Base-by-base conservation (phyloP, 1,140 invertebrate genomes). In the Acromyrmex echinatior region DNA sequence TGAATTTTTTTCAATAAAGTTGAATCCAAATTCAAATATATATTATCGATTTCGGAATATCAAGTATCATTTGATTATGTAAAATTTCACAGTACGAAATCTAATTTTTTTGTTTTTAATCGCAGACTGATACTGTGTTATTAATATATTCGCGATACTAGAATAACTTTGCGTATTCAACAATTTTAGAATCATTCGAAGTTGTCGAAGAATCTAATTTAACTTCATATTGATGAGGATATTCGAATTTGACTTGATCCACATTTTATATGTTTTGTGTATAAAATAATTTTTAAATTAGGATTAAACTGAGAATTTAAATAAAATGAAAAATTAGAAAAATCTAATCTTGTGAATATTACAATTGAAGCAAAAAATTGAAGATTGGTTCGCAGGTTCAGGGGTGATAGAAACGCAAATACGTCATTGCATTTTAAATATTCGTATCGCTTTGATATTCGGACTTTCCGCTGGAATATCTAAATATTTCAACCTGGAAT, bases 401-500 rank as follows among this genome's bases (percentile, higher is more conserved):
- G 10, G 65, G n/a, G 65, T 10, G 35, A 68, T 10, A 51, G 25
- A 79, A 66, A 65, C 25, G 74, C n/a, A 2, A 60, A 77, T 62
- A 45, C 21, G 10, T 79, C 21, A 31, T 5, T 31, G 35, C 31
- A 3, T 49, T 16, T 18, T 62, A 79, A 66, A 49, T 31, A 18
- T n/a, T 63, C 25, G 21, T 31, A 65, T 4, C 16, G 1, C 5
- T 49, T 78, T 2, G 62, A 79, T 79, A 35, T 66, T 79, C 25
- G 9, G 10, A 79, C 25, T 49, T 66, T n/a, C 25, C 56, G 25
- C 18, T 79, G 25, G 3, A 79, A 66, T 79, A 18, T 66, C 16
- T 66, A 65, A 79, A 66, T 45, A 28, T 79, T 49, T 78, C 21
- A 79, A 10, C 9, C 18, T 39, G 51, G n/a, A 71, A 73, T 82